Base-by-base conservation (phyloP, 2,113 vertebrate species). In the Indicator maculatus region DNA sequence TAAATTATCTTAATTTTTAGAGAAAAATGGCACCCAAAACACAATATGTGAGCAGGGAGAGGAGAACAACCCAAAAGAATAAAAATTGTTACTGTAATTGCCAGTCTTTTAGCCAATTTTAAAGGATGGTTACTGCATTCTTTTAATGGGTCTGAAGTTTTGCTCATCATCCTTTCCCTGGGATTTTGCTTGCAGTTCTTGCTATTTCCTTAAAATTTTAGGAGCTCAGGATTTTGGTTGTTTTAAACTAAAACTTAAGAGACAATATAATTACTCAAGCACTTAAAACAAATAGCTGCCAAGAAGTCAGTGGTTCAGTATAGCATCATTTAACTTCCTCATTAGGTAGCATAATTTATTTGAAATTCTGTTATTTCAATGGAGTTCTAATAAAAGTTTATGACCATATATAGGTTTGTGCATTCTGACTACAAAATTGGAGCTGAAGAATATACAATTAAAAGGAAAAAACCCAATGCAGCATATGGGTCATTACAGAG, bases 311-410 rank as follows among this genome's bases (percentile, higher is more conserved):
- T 80, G 86, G 28, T 83, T 94, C 33, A 81, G 41, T 56, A 38
- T 77, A 91, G 58, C 88, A 90, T 81, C 72, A 65, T 88, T 96
- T 93, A 73, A 77, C 30, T 91, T 93, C 53, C 47, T 94, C 69
- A 31, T 86, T 93, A 88, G 81, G 93, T 90, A 83, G 61, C 65
- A 65, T 96, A 93, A 90, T 96, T 94, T 90, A 93, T 94, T 91
- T 90, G 78, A 90, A 78, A 75, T 83, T 76, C 33, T 93, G 73
- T 90, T 95, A 91, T 90, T 93, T 93, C 74, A 93, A 56, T 52
- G 60, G 47, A 94, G 47, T 91, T 91, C 90, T 65, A 66, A 72
- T 94, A 94, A 84, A 94, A 95, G 63, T 79, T 95, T 93, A 87
- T 87, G 89, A 69, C 61, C 30, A 75, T 39, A 58, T 89, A 52